A percentile compares a stretch with the other conserved stretches of the same genome.
These are phyloP conservation scores for Scolopax bukidnonensis DNA, from an alignment of 2,797 vertebrate species.

Conservation along the genomic window DNA sequence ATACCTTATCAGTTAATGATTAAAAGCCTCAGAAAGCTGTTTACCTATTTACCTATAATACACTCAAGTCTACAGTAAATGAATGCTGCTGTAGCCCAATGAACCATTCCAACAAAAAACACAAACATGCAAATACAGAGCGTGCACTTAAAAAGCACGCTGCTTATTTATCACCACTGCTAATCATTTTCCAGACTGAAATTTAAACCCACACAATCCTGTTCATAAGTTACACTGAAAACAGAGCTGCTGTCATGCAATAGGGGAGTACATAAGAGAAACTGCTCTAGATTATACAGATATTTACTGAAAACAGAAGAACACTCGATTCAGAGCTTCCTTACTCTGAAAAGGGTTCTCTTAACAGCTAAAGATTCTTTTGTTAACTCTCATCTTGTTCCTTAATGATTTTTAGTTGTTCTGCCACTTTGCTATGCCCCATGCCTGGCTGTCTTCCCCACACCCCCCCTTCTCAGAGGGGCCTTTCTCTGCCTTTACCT, in stretches of 20 bases:
- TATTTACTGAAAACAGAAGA: not conserved
- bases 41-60: slow-evolving; percentile 35
- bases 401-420: not conserved
- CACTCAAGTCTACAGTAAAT: not conserved
- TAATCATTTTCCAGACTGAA: not conserved
- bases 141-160: not conserved
- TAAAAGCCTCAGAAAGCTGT: slow-evolving; percentile 22
- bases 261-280: fast-evolving
- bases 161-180: not conserved
- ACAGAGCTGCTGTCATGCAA: not conserved
- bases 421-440: not conserved
- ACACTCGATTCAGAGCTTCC: not conserved
- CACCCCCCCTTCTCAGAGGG: not conserved
- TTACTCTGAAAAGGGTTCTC: not conserved
- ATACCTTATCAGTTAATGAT: slow-evolving; percentile 55
- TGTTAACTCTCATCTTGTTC: not conserved
- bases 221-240: not conserved
- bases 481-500: not conserved
- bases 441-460: not conserved
- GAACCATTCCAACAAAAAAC: not conserved
- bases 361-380: not conserved
- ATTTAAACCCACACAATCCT: not conserved
- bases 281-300: not conserved
- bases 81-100: not conserved
- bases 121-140: not conserved